Base-by-base conservation (phyloP, 2,888 invertebrate genomes). In the Neocrepidodera transversa region DNA sequence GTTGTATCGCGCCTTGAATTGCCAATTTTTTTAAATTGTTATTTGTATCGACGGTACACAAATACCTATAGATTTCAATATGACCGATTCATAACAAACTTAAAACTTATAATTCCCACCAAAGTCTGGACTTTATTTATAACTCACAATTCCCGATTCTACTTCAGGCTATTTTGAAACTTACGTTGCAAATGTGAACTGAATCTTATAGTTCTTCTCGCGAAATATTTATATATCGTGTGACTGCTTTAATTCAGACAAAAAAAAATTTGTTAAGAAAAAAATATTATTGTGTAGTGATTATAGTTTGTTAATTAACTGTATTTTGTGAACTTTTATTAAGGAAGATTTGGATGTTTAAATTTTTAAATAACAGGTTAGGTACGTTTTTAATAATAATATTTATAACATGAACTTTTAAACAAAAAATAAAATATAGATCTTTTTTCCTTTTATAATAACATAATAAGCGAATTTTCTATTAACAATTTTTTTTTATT, bases 111-210 rank as follows among this genome's bases (percentile, higher is more conserved):
- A 45, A 49, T 53, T 62, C 65, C 65, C 59, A 65, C 63, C 63
- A 60, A 55, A 62, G 63, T 63, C 63, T 60, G 47, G 36, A 18
- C 54, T 58, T 45, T 66, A 66, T 66, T 63, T 63, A 60, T 66
- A 66, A 45, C 62, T 36, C 51, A 66, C 65, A 63, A 65, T 65
- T 55, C 65, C 57, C 63, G 55, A 63, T 66, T 63, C 53, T 40
- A 61, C 63, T 57, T 40, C 63, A 58, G n/a, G 56, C 65, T 66
- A 66, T 66, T 66, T 66, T 62, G 17, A 60, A 65, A 43, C 6
- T 26, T 47, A 40, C 35, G 38, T 50, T 45, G 55, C 40, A 43
- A 60, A 53, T 23, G 53, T 35, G 55, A 55, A 51, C 23, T 32
- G 54, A n/a, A 43, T 26, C 16, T 16, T 16, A 18, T 17, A 45